Percentiles rank a stretch among this genome's conserved stretches.
phyloP scores from a whole-genome alignment of 2,797 vertebrate genomes.

The Sebastes nivosus region DNA sequence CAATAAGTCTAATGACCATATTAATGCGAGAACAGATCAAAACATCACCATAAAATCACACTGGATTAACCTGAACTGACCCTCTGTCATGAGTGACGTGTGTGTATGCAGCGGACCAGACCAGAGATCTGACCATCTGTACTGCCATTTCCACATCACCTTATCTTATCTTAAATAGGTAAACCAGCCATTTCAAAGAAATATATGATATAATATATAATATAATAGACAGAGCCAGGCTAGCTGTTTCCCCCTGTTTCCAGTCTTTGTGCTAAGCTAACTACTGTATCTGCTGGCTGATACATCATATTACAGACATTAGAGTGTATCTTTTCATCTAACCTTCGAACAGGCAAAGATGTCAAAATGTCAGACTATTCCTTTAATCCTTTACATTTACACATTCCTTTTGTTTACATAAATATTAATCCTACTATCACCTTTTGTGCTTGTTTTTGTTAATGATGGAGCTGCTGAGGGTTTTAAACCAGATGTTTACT shows the following conservation, averaged over 20 bases:
- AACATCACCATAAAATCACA: constrained; percentile 33
- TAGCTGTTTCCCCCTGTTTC: not conserved
- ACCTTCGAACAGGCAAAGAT: not conserved
- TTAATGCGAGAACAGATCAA: constrained; percentile 17
- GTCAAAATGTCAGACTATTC: not conserved
- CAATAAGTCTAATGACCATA: constrained; percentile 37
- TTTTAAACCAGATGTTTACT: constrained; percentile 17
- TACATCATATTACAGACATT: not conserved
- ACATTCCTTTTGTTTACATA: not conserved
- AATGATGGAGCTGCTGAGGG: not conserved
- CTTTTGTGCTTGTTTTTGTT: not conserved
- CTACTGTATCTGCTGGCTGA: not conserved
- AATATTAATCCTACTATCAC: not conserved
- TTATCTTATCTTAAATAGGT: too few species aligned
- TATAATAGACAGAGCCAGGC: not conserved
- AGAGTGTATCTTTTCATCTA: not conserved
- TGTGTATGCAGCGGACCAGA: not conserved
- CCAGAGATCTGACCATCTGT: too few species aligned
- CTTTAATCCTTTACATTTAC: not conserved
- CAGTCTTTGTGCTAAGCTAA: not conserved
- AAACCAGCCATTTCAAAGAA: too few species aligned
- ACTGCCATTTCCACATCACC: too few species aligned
- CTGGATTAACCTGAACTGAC: constrained; percentile 56
- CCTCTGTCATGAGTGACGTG: constrained; percentile 14
- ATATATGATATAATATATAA: too few species aligned